Evolutionary conservation across 2,113 vertebrate species (phyloP), one percentile per base, ranked within the genome.

Genomic region (Leptocoma aspasia): DNA sequence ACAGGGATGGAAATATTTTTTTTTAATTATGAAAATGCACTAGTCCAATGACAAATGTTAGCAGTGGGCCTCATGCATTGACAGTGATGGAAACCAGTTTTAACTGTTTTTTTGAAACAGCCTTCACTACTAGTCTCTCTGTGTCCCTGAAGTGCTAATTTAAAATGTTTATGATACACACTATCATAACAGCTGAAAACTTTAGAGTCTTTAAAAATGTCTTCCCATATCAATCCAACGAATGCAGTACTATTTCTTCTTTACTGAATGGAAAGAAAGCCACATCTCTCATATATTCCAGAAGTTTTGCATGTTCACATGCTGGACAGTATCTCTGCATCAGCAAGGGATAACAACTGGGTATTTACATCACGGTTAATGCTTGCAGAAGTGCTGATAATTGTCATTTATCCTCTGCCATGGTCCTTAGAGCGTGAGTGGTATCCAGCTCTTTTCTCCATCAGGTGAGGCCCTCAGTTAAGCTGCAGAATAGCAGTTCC

Each of bases 31-130:
- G 13, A 66, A 91, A 78, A 78, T 70, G 7, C 15, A 28, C 14
- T 44, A 41, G 20, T 70, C 21, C 23, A 35, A 5, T 75, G 30
- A 47, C 35, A 79, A 85, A 60, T 35, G 21, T 78, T 49, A 64
- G 21, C 50, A 70, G 39, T 0, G 1, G 21, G 33, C 17, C 11
- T 68, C 0, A 0, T 52, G 30, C 12, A 75, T 59, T 82, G 72
- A 18, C 16, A 68, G 33, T 52, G 49, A 33, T 56, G 21, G 35
- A 76, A 92, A 66, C 4, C 30, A 44, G 12, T 73, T 86, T 76
- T 35, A 59, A 72, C 18, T 69, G 4, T 18, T 53, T 49, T 44
- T 66, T 69, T 44, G 3, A 56, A 49, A 49, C 22, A 53, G 7
- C 5, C 12, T 15, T 44, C 1, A 8, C 45, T 90, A n/a, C 39